Conservation (phyloP, 2,797 vertebrate genomes). For the Anomalospiza imberbis region DNA sequence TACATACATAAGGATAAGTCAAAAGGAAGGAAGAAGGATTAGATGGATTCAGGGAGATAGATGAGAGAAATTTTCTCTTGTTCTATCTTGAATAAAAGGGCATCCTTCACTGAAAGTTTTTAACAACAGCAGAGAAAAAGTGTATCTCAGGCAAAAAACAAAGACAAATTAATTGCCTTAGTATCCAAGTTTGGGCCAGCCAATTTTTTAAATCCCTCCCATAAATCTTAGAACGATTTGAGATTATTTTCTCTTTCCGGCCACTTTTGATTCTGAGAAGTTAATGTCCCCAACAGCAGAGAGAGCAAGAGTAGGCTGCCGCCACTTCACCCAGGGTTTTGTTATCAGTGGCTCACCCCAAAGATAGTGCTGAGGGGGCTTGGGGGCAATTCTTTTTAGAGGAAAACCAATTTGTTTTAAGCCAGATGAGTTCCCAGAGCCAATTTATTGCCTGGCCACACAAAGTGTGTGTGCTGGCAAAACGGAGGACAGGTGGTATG, state of each 20-base stretch:
- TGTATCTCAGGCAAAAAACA: accelerated
- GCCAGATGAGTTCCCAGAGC: not conserved
- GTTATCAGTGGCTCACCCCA: not conserved
- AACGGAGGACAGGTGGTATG: not conserved
- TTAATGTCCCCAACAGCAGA: not conserved
- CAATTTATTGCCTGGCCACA: not conserved
- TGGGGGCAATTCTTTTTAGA: not conserved
- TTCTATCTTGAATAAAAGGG: not conserved
- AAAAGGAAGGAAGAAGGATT: not conserved
- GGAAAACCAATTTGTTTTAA: not conserved
- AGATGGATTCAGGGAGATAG: not conserved
- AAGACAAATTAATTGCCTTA: not conserved
- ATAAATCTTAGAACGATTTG: not conserved
- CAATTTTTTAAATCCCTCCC: not conserved
- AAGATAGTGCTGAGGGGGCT: not conserved
- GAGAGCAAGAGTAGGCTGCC: accelerated
- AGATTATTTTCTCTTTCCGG: not conserved
- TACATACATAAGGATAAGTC: not conserved
- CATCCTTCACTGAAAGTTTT: not conserved
- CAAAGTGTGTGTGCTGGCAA: not conserved
- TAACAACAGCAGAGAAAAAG: not conserved
- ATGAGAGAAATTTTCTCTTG: not conserved
- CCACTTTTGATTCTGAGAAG: not conserved
- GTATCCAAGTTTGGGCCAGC: not conserved
- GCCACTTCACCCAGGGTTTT: not conserved